phyloP scores from a whole-genome alignment of 2,797 vertebrate species.

The Sarcoramphus papa region DNA sequence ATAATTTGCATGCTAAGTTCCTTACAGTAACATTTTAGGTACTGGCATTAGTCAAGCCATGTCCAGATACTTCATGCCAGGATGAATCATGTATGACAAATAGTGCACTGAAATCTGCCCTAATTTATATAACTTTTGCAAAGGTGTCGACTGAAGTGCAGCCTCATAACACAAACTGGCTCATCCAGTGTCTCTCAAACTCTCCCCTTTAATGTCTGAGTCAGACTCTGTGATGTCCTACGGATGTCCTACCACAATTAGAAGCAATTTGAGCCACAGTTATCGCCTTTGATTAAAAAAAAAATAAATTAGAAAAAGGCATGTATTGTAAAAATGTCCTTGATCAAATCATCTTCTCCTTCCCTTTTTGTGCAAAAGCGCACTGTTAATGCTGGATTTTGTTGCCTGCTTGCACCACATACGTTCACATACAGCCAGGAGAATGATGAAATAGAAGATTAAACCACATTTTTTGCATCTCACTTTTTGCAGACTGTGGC shows the following conservation, averaged over 20 bases:
- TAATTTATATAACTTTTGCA: background rate
- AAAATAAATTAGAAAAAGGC: background rate
- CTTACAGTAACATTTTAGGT: background rate
- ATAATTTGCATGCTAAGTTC: background rate
- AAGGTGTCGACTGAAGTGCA: background rate
- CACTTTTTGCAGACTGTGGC: background rate
- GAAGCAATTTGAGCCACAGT: background rate
- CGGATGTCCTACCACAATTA: background rate
- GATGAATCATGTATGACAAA: background rate
- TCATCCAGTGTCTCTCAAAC: background rate
- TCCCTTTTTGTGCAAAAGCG: background rate
- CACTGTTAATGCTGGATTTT: background rate
- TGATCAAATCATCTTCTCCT: background rate
- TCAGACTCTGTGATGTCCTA: background rate
- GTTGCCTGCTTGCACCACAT: background rate
- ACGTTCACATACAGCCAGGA: background rate
- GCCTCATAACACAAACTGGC: background rate
- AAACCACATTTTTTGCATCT: constrained; percentile 4
- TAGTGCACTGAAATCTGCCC: background rate
- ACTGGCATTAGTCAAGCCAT: background rate
- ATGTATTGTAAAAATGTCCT: background rate
- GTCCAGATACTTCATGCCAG: background rate
- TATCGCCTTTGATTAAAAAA: background rate
- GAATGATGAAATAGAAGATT: background rate
- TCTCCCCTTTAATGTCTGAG: background rate